These are phyloP conservation scores for Hymenopus coronatus DNA, from an alignment of 2,888 invertebrate genomes.

Conservation along the genomic window DNA sequence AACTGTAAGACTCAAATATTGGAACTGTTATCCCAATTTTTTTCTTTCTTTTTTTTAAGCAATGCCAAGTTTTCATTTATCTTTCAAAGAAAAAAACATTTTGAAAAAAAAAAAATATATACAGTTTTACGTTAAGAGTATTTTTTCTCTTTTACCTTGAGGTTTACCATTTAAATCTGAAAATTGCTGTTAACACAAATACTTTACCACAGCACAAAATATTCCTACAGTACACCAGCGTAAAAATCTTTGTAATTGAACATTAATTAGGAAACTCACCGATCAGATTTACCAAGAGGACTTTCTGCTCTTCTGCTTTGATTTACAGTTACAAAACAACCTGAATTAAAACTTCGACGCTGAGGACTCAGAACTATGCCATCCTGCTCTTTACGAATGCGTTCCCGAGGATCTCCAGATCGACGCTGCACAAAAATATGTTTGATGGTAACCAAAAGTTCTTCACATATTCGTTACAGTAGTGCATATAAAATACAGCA, in stretches of 20 bases:
- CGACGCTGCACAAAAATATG: constrained; percentile 49
- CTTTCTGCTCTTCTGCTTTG: constrained; percentile 46
- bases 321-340: constrained; percentile 72
- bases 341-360: constrained; percentile 80
- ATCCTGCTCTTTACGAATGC: constrained; percentile 77
- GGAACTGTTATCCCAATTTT: no score
- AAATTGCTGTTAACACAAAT: no score
- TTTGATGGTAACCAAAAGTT: background rate
- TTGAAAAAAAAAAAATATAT: no score
- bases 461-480: no score
- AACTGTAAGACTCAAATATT: no score
- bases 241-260: background rate
- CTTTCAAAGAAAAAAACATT: no score
- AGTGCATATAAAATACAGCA: background rate
- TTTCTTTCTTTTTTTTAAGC: no score
- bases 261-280: constrained; percentile 35
- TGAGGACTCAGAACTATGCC: constrained; percentile 84
- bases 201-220: no score
- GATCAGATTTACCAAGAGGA: constrained; percentile 46
- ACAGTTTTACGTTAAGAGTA: no score
- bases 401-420: constrained; percentile 67
- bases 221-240: background rate
- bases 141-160: no score
- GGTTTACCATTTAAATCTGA: no score
- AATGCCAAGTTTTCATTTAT: no score